Evolutionary conservation across 2,888 invertebrate species (phyloP), one percentile per base, ranked within the genome.

Genomic region (Dryobotodes eremita): DNA sequence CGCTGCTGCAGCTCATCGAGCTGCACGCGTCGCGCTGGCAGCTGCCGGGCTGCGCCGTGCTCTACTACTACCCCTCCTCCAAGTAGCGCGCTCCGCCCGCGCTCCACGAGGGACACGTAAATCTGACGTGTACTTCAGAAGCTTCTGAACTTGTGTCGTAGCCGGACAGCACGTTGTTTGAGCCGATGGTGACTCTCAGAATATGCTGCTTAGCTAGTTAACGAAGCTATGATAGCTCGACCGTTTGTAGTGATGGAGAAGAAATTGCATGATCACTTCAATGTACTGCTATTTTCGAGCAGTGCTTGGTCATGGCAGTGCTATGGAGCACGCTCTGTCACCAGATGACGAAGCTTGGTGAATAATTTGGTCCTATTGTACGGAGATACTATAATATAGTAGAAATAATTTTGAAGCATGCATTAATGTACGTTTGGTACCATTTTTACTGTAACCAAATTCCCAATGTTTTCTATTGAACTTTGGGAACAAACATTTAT

Each of bases 11-110:
- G 95, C 97, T 99, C 78, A 99, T 99, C 88, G 99, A 99, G 94
- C 97, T 99, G 77, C 98, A 98, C 94, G 99, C 99, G 2, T 98
- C 98, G 0, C 98, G 98, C 94, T 99, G 99, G 99, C 98, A 98
- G 93, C 97, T 99, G 86, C 98, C 99, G 36, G 98, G 99, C 77
- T 98, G 98, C 71, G 98, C 99, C 7, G 98, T 99, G 75, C 97
- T 98, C 77, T 99, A 99, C 95, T 99, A 99, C 96, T 98, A 98
- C 95, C 98, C 98, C 74, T 97, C 97, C 80, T 96, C 97, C 79
- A 97, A 97, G 91, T 97, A 95, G 36, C 66, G 0, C 31, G 15
- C 36, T 0, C 17, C 3, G 1, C 26, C 1, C 2, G 4, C 26
- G n/a, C 61, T 13, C 65, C n/a, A 13, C 17, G 31, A 13, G 50